Base-by-base conservation (phyloP, 2,888 invertebrate genomes). In the Zele albiditarsus region DNA sequence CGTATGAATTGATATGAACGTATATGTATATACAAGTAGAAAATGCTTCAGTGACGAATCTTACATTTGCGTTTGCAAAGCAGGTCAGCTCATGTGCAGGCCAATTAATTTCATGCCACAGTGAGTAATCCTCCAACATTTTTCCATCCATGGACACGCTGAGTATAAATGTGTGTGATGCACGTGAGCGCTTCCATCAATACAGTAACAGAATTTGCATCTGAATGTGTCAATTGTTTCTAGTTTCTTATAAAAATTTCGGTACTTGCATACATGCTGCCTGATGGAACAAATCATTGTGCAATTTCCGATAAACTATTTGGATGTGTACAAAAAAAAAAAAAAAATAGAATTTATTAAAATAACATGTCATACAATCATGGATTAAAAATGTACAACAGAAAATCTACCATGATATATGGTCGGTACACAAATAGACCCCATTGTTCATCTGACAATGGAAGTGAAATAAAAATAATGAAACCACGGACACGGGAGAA, bases 391-490 rank as follows among this genome's bases (percentile, higher is more conserved):
- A 57, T 53, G 27, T 28, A 60, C 14, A 27, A n/a, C 4, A 60
- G 16, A 27, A 57, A 57, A n/a, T n/a, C n/a, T n/a, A n/a, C n/a
- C n/a, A n/a, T n/a, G n/a, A 57, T 57, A 23, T 53, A 31, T 28
- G 57, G 28, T 57, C 28, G 25, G 53, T 31, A 49, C 27, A 68
- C 68, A 68, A 68, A 68, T 23, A 69, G 33, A 27, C 42, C 38
- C 27, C 27, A 71, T 74, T 75, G 79, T 79, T 79, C 74, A 79
- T 73, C 68, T 27, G 23, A 68, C 33, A 62, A 38, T 23, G 1
- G 10, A n/a, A 12, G 23, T 16, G 20, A 31, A 33, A 63, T n/a
- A 16, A 70, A 38, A 72, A 38, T 42, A 20, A 27, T 28, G 38
- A 68, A 67, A 58, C 63, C 46, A 66, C 73, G 20, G 31, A 76